These are phyloP conservation scores for Microtus pennsylvanicus DNA, from an alignment of 2,113 vertebrate genomes.

Conservation along the genomic window DNA sequence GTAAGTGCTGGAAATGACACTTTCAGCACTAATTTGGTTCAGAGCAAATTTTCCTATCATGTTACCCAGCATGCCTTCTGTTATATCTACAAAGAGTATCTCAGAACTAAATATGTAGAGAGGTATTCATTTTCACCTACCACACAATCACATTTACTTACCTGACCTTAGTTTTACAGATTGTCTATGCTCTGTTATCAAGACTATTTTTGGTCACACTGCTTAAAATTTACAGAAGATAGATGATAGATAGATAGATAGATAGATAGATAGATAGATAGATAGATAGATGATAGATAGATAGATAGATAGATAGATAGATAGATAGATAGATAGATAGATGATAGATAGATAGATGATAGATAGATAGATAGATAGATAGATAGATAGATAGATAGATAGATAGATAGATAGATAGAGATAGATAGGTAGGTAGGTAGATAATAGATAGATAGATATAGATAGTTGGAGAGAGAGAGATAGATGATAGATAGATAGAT, in stretches of 20 bases:
- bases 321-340: no score
- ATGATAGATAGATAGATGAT: no score
- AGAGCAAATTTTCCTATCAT: background rate
- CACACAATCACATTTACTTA: background rate
- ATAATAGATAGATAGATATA: no score
- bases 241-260: background rate
- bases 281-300: background rate
- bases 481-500: no score
- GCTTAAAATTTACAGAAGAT: conserved; percentile 41
- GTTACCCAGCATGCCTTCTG: background rate
- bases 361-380: no score
- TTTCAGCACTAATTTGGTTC: background rate
- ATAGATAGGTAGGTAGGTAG: no score
- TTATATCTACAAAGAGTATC: background rate
- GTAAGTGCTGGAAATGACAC: background rate
- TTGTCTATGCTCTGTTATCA: background rate
- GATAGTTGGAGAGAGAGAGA: no score
- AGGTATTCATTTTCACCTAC: background rate
- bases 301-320: no score
- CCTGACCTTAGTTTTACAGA: background rate
- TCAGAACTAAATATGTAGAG: background rate
- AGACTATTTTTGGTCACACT: background rate
- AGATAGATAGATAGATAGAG: no score
- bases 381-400: no score
- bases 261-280: background rate